These are phyloP conservation scores for Digitonthophagus gazella DNA, from an alignment of 2,888 invertebrate genomes.

Conservation along the genomic window DNA sequence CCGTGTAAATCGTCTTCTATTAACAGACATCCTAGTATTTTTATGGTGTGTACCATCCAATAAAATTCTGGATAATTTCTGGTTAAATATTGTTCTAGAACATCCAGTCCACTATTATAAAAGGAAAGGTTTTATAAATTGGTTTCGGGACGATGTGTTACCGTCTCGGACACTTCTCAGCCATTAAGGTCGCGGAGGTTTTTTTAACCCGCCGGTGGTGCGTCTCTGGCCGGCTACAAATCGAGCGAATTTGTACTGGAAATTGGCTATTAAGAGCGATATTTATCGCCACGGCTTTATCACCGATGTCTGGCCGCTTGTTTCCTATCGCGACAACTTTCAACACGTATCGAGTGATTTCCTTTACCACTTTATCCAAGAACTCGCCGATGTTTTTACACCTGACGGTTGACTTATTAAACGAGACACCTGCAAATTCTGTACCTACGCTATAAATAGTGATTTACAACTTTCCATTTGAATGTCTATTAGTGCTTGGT, in stretches of 20 bases:
- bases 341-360: not conserved
- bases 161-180: not conserved
- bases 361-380: not conserved
- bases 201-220: not conserved
- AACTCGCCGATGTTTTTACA: not conserved
- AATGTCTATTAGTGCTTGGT: no score
- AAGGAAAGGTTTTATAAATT: constrained; percentile 5
- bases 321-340: not conserved
- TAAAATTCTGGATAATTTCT: constrained; percentile 7
- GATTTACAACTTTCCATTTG: no score
- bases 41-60: not conserved
- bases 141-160: not conserved
- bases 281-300: constrained; percentile 9
- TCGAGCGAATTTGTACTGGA: constrained; percentile 15
- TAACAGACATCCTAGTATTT: not conserved
- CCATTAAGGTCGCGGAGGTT: constrained; percentile 4
- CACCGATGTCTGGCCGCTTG: not conserved
- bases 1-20: not conserved
- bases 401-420: not conserved
- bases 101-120: constrained; percentile 10
- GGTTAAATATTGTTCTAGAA: not conserved
- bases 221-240: constrained; percentile 6
- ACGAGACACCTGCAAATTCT: not conserved
- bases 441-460: not conserved
- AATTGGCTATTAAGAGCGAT: constrained; percentile 11